Conservation (phyloP, 2,888 invertebrate species). For the Timandra comae region DNA sequence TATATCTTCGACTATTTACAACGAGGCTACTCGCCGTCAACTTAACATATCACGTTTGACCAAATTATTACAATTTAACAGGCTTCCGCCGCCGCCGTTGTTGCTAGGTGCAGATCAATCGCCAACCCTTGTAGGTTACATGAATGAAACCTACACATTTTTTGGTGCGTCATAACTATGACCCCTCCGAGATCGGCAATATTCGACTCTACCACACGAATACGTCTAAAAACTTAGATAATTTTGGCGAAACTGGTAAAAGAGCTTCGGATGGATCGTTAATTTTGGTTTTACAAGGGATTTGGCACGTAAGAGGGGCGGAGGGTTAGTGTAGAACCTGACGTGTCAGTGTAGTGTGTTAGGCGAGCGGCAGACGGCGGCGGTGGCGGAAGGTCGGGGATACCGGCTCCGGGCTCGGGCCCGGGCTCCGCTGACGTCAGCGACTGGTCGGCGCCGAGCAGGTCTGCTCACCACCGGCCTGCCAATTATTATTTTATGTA, state of each 20-base stretch:
- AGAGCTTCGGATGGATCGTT: constrained; percentile 6
- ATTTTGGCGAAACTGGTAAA: constrained; percentile 4
- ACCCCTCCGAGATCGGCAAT: constrained; percentile 27
- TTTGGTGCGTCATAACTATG: constrained; percentile 42
- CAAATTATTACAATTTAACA: constrained; percentile 41
- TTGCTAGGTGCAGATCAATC: constrained; percentile 65
- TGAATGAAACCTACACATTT: constrained; percentile 68
- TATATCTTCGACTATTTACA: constrained; percentile 60
- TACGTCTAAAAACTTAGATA: constrained; percentile 2
- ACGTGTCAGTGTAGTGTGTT: constrained; percentile 57
- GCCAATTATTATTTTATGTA: constrained; percentile 72
- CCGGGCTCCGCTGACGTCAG: constrained; percentile 73
- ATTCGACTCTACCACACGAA: constrained; percentile 15
- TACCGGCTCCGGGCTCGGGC: constrained; percentile 58
- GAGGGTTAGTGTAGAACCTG: constrained; percentile 54
- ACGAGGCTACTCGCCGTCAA: constrained; percentile 51
- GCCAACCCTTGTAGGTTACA: constrained; percentile 57
- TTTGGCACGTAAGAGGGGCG: constrained; percentile 60
- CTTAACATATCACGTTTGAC: constrained; percentile 48
- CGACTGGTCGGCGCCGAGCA: constrained; percentile 68
- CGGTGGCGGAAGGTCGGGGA: constrained; percentile 71
- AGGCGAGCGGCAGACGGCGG: constrained; percentile 53
- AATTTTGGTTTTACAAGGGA: constrained; percentile 39
- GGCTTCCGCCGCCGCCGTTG: constrained; percentile 51
- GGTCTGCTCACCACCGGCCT: constrained; percentile 63